Evolutionary conservation across 2,888 invertebrate genomes (phyloP).

Genomic region (Netelia fuscicornis): DNA sequence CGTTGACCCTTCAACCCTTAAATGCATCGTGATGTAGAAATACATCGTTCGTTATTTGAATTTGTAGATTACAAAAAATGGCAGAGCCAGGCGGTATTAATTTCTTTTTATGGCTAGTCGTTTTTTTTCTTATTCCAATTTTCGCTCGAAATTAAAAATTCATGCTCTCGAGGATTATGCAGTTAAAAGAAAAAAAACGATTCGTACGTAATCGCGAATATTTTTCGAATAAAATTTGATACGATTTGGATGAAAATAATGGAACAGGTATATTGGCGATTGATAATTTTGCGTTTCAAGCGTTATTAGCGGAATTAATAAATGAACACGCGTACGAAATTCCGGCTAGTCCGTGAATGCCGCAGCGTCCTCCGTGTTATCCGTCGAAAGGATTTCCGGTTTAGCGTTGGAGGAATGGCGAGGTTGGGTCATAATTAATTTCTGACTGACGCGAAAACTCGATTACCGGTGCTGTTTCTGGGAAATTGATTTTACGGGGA

Average conservation of each 20-base stretch:
- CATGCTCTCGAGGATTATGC: no score
- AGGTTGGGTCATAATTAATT: constrained; percentile 67
- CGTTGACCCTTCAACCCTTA: constrained; percentile 25
- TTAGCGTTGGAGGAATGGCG: constrained; percentile 17
- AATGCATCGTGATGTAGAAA: constrained; percentile 13
- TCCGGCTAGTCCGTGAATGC: background rate
- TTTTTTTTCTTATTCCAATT: no score
- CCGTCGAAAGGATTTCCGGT: constrained; percentile 53
- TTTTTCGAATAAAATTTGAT: no score
- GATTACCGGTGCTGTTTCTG: constrained; percentile 70
- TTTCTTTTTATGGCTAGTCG: no score
- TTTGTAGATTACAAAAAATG: no score
- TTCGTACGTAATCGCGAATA: no score
- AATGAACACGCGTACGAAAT: background rate
- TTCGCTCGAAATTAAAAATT: no score
- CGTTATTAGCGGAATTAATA: background rate
- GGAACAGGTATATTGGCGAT: no score
- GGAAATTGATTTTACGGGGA: constrained; percentile 46
- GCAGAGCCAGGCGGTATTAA: no score
- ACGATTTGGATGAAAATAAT: no score
- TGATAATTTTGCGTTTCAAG: no score
- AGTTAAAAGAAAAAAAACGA: no score
- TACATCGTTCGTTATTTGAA: background rate
- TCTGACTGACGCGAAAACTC: constrained; percentile 60
- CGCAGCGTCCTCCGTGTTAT: background rate